Conservation (phyloP, 2,113 vertebrate genomes). For the Urocynchramus pylzowi region DNA sequence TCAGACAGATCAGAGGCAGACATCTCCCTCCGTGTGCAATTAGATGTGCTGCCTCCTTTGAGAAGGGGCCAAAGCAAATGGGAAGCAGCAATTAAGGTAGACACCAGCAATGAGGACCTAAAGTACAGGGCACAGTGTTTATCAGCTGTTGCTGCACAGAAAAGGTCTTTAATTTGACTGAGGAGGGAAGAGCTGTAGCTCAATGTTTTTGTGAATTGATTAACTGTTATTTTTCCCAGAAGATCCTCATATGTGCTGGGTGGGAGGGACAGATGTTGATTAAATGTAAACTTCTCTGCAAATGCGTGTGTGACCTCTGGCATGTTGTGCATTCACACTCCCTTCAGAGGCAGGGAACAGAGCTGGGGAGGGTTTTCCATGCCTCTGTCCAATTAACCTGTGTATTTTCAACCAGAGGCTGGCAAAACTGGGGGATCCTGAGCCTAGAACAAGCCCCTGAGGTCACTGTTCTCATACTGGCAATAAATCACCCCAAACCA, state of each 20-base stretch:
- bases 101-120: background rate
- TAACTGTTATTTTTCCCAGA: background rate
- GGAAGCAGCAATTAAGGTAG: background rate
- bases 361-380: background rate
- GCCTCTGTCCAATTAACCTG: background rate
- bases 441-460: background rate
- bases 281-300: background rate
- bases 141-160: background rate
- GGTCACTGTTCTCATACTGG: background rate
- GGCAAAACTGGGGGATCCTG: background rate
- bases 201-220: background rate
- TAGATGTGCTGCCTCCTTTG: conserved; percentile 33
- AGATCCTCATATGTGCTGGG: background rate
- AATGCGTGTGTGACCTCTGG: background rate
- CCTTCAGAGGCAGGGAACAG: background rate
- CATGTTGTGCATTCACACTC: background rate
- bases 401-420: background rate
- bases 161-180: background rate
- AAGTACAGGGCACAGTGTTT: background rate
- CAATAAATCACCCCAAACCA: background rate
- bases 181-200: background rate
- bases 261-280: background rate
- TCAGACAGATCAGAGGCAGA: conserved; percentile 42
- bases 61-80: conserved; percentile 14
- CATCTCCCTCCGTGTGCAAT: conserved; percentile 2